These are phyloP conservation scores for Araneus ventricosus DNA, from an alignment of 1,140 invertebrate genomes.

Conservation along the genomic window DNA sequence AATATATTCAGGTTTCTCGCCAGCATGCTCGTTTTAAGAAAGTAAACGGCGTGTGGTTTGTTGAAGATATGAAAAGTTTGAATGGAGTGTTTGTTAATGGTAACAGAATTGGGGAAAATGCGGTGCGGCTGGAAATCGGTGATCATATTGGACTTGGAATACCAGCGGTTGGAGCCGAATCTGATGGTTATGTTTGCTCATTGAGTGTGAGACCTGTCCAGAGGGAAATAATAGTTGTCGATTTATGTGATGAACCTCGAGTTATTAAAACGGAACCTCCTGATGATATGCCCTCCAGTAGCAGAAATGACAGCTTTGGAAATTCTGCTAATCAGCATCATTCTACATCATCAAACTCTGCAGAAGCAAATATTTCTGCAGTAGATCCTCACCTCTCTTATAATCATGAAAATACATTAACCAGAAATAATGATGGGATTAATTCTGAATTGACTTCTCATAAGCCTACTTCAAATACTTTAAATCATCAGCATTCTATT, in stretches of 20 bases:
- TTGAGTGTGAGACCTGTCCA: neutral
- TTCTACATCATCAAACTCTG: too few relatives aligned
- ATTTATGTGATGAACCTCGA: conserved; percentile 29
- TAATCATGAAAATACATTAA: too few relatives aligned
- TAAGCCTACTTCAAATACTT: too few relatives aligned
- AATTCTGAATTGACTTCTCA: too few relatives aligned
- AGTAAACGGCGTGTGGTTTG: neutral
- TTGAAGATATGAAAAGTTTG: conserved; percentile 61
- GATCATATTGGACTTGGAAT: conserved; percentile 71
- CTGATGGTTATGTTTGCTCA: conserved; percentile 20
- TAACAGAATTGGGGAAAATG: neutral
- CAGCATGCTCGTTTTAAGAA: conserved; percentile 43
- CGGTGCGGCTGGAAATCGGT: neutral
- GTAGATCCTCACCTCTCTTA: too few relatives aligned
- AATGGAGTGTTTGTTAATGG: conserved; percentile 65
- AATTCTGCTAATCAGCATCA: too few relatives aligned
- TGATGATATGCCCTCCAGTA: too few relatives aligned
- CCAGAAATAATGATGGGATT: too few relatives aligned
- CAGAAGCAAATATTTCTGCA: too few relatives aligned
- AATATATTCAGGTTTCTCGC: conserved; percentile 41
- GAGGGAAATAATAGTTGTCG: neutral
- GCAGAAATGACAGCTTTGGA: too few relatives aligned
- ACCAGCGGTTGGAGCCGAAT: neutral
- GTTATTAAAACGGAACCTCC: neutral
- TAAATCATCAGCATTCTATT: too few relatives aligned